Evolutionary conservation across 2,888 invertebrate genomes (phyloP), one percentile per base, ranked within the genome.

Genomic region (Piscicola geometra): DNA sequence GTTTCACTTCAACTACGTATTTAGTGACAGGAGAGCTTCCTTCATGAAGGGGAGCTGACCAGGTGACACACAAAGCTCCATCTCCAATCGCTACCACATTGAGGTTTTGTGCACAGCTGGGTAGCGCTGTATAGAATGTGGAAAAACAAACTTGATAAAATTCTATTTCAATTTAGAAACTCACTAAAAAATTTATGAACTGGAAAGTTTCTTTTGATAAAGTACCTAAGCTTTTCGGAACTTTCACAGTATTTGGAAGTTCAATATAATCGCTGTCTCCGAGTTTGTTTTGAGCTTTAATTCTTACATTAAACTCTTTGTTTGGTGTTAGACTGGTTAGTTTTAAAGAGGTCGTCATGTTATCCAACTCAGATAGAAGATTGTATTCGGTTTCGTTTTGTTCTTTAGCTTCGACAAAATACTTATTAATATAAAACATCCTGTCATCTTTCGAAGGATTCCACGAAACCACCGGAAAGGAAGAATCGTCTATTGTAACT

Each of bases 31-130:
- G 80, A 52, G 79, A 76, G 12, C 83, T 83, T 25, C 83, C 83
- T 76, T 83, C 81, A 64, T 82, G 80, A 21, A 79, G 75, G 32
- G 86, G 86, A 21, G 83, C 77, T 32, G 81, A 81, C 86, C 86
- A 86, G 15, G 79, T 67, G 12, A 83, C 56, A 28, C 78, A 82
- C 67, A 82, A 81, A 60, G 80, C 80, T 67, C 82, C 82, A 32
- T 78, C 79, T 35, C 81, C 82, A 30, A 83, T 78, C 67, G 83
- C 80, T 1, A 81, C 77, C 68, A 81, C 75, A 15, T 52, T 67
- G 60, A 80, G 60, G 64, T 75, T 78, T 33, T 66, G 79, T 36
- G 84, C 84, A 75, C 80, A 79, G 56, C 80, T 80, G 74, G 84
- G 84, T 68, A 81, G 79, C 77, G 82, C 84, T 84, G 73, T 60